Evolutionary conservation across 1,140 invertebrate genomes (phyloP).

Genomic region (Pomacea maculata): DNA sequence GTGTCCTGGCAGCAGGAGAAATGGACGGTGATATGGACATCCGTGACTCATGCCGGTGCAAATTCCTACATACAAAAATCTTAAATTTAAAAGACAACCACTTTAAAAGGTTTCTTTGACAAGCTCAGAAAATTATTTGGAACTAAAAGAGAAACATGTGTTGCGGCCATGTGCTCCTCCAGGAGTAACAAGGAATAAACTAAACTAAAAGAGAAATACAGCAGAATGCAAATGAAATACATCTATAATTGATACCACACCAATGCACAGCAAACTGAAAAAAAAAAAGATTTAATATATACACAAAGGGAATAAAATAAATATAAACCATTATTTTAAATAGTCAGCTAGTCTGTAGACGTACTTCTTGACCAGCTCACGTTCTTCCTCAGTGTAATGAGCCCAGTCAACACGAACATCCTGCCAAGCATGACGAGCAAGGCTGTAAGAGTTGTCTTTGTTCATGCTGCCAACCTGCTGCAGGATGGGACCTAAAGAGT

Average conservation of each 20-base stretch:
- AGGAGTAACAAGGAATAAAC: no score
- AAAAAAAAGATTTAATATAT: no score
- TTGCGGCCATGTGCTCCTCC: no score
- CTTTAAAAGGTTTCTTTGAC: neutral
- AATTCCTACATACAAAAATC: constrained; percentile 29
- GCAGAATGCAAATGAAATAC: no score
- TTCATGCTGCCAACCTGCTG: constrained; percentile 81
- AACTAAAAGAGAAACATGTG: neutral
- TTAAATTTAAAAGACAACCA: neutral
- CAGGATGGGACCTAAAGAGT: constrained; percentile 77
- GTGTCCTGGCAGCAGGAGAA: constrained; percentile 38
- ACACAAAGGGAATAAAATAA: no score
- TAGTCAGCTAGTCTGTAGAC: constrained; percentile 4
- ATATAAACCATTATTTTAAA: no score
- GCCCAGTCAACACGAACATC: constrained; percentile 95
- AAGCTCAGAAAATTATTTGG: neutral
- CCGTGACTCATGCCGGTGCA: constrained; percentile 15
- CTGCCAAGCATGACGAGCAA: constrained; percentile 86
- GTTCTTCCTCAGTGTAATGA: constrained; percentile 89
- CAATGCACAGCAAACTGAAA: no score
- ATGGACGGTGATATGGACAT: constrained; percentile 19
- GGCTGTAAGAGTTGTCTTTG: constrained; percentile 84
- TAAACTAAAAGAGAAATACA: neutral
- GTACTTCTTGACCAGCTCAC: constrained; percentile 83
- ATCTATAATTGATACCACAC: no score